A percentile compares a stretch with the other conserved stretches of the same genome.
These are phyloP conservation scores for Lathronympha strigana DNA, from an alignment of 2,888 invertebrate species.

Conservation along the genomic window DNA sequence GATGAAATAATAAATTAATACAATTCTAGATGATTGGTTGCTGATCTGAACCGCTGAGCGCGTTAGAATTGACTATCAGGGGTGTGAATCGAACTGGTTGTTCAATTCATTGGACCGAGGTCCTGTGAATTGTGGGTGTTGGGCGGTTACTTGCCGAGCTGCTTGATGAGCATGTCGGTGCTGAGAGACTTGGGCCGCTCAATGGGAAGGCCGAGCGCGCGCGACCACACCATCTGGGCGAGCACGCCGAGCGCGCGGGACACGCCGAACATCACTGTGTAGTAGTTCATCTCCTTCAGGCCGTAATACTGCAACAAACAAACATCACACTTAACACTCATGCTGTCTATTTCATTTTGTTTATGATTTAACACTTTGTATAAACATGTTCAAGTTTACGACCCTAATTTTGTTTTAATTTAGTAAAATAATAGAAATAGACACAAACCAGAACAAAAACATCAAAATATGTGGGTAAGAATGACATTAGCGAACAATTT, in stretches of 20 bases:
- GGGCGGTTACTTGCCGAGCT: constrained; percentile 67
- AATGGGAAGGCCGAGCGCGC: constrained; percentile 93
- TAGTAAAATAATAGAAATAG: no score
- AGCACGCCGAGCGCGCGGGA: constrained; percentile 94
- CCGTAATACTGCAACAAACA: constrained; percentile 89
- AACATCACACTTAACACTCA: not conserved
- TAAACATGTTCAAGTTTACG: no score
- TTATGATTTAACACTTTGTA: not conserved
- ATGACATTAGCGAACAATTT: no score
- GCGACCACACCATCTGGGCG: constrained; percentile 93
- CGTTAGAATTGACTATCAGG: constrained; percentile 55
- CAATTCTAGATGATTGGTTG: constrained; percentile 36
- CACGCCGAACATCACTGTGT: constrained; percentile 96
- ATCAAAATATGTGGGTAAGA: no score
- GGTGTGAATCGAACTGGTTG: constrained; percentile 59
- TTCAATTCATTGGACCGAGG: constrained; percentile 40
- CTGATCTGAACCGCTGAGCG: constrained; percentile 25
- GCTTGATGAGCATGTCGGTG: constrained; percentile 83
- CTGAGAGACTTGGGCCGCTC: constrained; percentile 95
- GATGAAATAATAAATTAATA: constrained; percentile 43
- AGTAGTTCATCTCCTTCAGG: constrained; percentile 96
- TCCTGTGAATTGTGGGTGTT: constrained; percentile 4
- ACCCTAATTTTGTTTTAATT: no score
- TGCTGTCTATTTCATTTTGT: not conserved
- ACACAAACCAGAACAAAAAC: no score